Evolutionary conservation across 1,140 invertebrate species (phyloP), one percentile per base, ranked within the genome.

Genomic region (Temnothorax curvispinosus): DNA sequence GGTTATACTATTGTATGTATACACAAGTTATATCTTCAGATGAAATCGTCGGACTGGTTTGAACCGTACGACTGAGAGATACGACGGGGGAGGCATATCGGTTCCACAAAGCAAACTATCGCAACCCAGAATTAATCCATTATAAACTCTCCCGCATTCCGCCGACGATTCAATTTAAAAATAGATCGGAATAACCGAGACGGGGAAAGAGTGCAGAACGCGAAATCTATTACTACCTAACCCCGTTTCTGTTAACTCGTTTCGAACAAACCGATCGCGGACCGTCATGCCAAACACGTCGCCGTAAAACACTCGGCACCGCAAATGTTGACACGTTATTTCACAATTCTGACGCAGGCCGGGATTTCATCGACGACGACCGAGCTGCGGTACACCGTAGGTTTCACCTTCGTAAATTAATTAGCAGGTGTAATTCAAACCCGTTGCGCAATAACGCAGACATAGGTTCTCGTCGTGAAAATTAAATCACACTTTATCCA

Each of bases 401-500:
- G 54, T 58, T 75, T 62, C 52, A 72, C 50, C 69, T 85, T 76
- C 47, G 71, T 90, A 77, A 90, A 91, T 90, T 88, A 91, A 86
- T 91, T 90, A 86, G 72, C 35, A 90, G 52, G 56, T 86, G 72
- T 84, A 88, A 91, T 88, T 91, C 54, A 65, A 64, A 72, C 58
- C 38, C 32, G 18, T 15, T 32, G 44, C 13, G 62, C 52, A 74
- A 90, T 75, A 87, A 90, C 65, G 60, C n/a, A 64, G 15, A 13
- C 11, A 32, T 21, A 78, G 13, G 58, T 67, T 65, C 44, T 18
- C 44, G 52, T 38, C 32, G 65, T 3, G 76, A 18, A 18, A 52
- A 60, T 15, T 82, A 74, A 88, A 86, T 72, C 65, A 76, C 62
- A 81, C 78, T 89, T 78, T 87, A 77, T 41, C 52, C 15, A n/a